phyloP scores from a whole-genome alignment of 2,113 vertebrate genomes.

The Hyla sarda region DNA sequence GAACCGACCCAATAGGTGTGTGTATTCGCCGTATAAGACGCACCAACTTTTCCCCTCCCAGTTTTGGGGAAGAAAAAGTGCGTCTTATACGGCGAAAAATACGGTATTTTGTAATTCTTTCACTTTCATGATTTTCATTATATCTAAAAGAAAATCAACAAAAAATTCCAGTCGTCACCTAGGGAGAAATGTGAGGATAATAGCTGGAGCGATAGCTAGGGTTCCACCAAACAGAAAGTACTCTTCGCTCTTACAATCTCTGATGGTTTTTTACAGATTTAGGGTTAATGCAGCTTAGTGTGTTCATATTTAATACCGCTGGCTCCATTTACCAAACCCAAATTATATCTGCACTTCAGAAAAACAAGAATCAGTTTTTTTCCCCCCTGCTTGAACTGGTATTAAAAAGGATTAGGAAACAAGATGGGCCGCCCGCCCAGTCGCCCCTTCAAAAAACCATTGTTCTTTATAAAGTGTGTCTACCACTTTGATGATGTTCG shows the following conservation, averaged over 20 bases:
- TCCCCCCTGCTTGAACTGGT: slow-evolving; percentile 62
- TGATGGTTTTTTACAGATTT: slow-evolving; percentile 5
- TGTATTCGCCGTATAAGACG: too few relatives aligned
- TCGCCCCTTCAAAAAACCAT: slow-evolving; percentile 67
- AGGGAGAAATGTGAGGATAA: not conserved
- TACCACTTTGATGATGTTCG: slow-evolving; percentile 85
- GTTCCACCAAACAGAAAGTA: not conserved
- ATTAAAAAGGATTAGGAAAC: slow-evolving; percentile 68
- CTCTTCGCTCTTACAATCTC: slow-evolving; percentile 16
- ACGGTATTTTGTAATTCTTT: too few relatives aligned
- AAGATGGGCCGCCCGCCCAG: slow-evolving; percentile 63
- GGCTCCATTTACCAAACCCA: slow-evolving; percentile 59
- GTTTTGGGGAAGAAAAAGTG: too few relatives aligned
- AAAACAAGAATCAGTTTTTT: slow-evolving; percentile 42
- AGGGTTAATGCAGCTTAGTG: slow-evolving; percentile 53
- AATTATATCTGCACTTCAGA: slow-evolving; percentile 65
- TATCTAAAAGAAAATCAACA: not conserved
- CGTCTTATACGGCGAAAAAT: too few relatives aligned
- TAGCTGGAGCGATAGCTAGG: not conserved
- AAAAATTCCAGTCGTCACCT: not conserved
- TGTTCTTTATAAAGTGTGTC: slow-evolving; percentile 68
- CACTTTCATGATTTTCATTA: not conserved
- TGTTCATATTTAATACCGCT: slow-evolving; percentile 56
- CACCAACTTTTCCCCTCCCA: too few relatives aligned
- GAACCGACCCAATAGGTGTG: too few relatives aligned